These are phyloP conservation scores for Enteromius trimaculatus DNA, from an alignment of 2,797 vertebrate species.

Conservation along the genomic window DNA sequence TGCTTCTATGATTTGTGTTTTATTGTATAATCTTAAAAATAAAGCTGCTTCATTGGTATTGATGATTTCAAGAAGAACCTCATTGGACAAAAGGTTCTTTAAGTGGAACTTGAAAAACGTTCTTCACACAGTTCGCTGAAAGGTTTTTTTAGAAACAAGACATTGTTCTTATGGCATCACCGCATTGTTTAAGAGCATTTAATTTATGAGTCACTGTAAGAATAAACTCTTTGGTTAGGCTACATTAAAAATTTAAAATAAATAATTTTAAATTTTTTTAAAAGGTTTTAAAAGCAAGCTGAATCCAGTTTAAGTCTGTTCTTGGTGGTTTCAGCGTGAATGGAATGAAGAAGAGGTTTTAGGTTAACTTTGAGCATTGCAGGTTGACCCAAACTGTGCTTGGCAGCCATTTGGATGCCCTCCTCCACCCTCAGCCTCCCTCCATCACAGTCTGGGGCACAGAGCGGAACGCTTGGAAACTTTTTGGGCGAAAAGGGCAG, in stretches of 20 bases:
- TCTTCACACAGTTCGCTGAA: neutral
- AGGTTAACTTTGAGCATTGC: conserved; percentile 51
- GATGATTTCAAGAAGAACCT: neutral
- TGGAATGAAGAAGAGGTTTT: conserved; percentile 54
- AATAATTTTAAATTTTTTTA: too few relatives aligned
- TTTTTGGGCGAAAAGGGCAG: conserved; percentile 69
- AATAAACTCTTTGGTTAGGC: neutral
- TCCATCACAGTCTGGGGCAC: conserved; percentile 58
- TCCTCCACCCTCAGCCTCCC: conserved; percentile 48
- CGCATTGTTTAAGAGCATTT: neutral
- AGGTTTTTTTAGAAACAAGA: neutral
- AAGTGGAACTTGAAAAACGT: neutral
- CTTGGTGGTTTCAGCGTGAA: conserved; percentile 35
- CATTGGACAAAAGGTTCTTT: neutral
- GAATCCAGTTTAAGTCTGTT: conserved; percentile 47
- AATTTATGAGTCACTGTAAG: neutral
- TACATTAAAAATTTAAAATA: neutral
- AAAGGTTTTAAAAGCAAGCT: conserved; percentile 45
- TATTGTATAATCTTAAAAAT: neutral
- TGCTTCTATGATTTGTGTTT: neutral
- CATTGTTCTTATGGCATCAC: neutral
- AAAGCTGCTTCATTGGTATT: neutral
- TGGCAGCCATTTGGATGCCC: conserved; percentile 65
- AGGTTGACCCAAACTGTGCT: conserved; percentile 62
- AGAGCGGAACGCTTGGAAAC: conserved; percentile 77